Percentiles rank a stretch among this genome's conserved stretches.
Conservation (phyloP, 2,888 invertebrate species). For the Hydrotaea cyrtoneurina region DNA sequence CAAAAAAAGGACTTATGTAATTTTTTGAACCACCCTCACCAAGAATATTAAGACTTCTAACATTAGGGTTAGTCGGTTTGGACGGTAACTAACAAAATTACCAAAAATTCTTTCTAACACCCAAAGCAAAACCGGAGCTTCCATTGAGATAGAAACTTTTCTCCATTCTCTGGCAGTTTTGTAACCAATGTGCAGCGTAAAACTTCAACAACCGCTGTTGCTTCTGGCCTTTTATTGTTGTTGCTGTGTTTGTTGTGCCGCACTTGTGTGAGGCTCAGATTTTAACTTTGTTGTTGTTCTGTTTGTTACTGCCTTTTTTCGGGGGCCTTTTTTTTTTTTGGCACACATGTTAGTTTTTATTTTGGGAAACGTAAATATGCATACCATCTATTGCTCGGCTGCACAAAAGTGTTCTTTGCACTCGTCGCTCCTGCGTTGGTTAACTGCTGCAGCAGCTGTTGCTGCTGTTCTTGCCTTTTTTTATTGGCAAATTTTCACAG, state of each 20-base stretch:
- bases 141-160: too few species aligned
- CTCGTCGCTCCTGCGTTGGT: conserved; percentile 3
- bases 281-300: conserved; percentile 35
- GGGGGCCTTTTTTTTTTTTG: conserved; percentile 46
- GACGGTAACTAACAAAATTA: too few species aligned
- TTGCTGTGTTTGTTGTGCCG: not conserved
- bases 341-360: conserved; percentile 54
- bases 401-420: conserved; percentile 7
- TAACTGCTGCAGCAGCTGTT: conserved; percentile 31
- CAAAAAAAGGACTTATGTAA: too few species aligned
- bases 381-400: not conserved
- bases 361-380: conserved; percentile 36
- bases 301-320: conserved; percentile 18
- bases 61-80: too few species aligned
- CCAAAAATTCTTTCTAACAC: too few species aligned
- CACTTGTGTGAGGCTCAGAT: conserved; percentile 27
- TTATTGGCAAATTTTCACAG: conserved; percentile 4
- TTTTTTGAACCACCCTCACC: too few species aligned
- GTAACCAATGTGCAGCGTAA: not conserved
- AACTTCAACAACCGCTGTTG: conserved; percentile 15
- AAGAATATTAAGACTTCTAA: too few species aligned
- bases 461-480: not conserved
- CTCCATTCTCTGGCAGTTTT: too few species aligned
- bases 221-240: conserved; percentile 5
- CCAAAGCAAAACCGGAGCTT: too few species aligned